Percentiles rank a stretch among this genome's conserved stretches.
Evolutionary conservation across 1,140 invertebrate genomes (phyloP).

Genomic region (Oppia nitens): DNA sequence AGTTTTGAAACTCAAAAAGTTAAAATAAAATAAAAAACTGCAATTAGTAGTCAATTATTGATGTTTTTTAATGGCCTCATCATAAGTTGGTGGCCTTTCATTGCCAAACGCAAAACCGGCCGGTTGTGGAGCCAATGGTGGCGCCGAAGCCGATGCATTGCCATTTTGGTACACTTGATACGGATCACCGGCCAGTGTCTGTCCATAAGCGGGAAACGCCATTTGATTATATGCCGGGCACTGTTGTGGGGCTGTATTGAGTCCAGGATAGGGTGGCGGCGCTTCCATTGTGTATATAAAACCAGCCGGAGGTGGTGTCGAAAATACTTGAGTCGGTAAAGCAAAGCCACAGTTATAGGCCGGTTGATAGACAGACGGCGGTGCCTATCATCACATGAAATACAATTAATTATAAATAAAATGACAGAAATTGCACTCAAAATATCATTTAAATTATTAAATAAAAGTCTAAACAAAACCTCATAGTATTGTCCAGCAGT

Average conservation of each 20-base stretch:
- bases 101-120: neutral
- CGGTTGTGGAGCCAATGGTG: neutral
- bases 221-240: neutral
- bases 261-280: slow-evolving; percentile 88
- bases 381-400: slow-evolving; percentile 37
- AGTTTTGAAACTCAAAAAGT: too few relatives aligned
- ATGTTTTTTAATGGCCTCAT: neutral
- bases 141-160: neutral
- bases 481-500: slow-evolving; percentile 63
- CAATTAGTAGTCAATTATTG: neutral
- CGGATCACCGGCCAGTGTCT: neutral
- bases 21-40: too few relatives aligned
- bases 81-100: neutral
- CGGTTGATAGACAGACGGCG: slow-evolving; percentile 62
- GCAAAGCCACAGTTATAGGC: slow-evolving; percentile 78
- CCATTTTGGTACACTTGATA: neutral
- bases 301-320: slow-evolving; percentile 45
- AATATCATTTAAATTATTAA: too few relatives aligned
- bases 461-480: too few relatives aligned
- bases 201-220: neutral
- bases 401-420: neutral
- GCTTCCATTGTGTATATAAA: slow-evolving; percentile 72
- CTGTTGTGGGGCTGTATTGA: slow-evolving; percentile 30
- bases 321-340: slow-evolving; percentile 58
- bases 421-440: too few relatives aligned